These are phyloP conservation scores for Heteropelma amictum DNA, from an alignment of 2,888 invertebrate species.

Conservation along the genomic window DNA sequence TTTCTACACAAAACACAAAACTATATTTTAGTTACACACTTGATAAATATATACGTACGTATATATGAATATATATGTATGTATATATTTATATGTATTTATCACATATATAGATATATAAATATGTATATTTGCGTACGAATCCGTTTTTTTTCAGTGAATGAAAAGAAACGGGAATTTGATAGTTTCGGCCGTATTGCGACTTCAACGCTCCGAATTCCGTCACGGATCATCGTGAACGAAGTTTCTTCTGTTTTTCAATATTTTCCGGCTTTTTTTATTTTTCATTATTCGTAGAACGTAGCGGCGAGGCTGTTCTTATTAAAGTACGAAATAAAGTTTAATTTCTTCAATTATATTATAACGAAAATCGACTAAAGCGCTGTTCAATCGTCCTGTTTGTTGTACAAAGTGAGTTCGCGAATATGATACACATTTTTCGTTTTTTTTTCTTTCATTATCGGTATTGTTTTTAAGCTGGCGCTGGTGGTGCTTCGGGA, in stretches of 20 bases:
- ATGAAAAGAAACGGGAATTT: too few species aligned
- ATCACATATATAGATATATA: neutral
- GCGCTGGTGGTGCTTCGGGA: constrained; percentile 26
- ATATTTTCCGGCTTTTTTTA: constrained; percentile 28
- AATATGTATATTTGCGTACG: constrained; percentile 10
- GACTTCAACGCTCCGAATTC: constrained; percentile 18
- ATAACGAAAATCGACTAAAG: constrained; percentile 41
- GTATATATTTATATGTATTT: neutral
- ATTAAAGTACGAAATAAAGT: constrained; percentile 42
- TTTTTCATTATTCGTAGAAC: constrained; percentile 26
- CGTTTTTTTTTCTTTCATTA: neutral
- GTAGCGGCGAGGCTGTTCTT: constrained; percentile 42
- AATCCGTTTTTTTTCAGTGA: constrained; percentile 8
- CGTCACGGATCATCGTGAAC: neutral
- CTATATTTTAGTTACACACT: constrained; percentile 63
- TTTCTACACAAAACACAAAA: constrained; percentile 63
- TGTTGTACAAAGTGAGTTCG: constrained; percentile 31
- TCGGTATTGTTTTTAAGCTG: neutral
- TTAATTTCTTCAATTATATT: constrained; percentile 38
- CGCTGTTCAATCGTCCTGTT: constrained; percentile 17
- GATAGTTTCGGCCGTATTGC: too few species aligned
- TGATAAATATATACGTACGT: constrained; percentile 54
- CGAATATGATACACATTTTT: neutral
- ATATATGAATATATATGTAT: constrained; percentile 40
- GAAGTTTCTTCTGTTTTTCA: neutral